Base-by-base conservation (phyloP, 2,113 vertebrate genomes). In the Eublepharis macularius region DNA sequence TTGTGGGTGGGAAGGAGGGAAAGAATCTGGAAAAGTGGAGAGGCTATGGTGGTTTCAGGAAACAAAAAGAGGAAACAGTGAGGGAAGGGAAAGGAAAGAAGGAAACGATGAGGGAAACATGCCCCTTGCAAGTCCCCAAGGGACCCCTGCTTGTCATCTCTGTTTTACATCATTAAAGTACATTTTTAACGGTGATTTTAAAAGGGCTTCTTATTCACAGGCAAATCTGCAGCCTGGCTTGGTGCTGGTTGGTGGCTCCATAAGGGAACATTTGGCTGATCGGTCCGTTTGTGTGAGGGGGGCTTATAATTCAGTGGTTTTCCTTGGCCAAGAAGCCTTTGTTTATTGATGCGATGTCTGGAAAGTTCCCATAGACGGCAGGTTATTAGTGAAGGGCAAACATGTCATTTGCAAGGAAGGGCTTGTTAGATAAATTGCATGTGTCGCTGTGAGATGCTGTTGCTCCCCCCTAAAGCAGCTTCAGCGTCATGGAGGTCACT, bases 311-410 rank as follows among this genome's bases (percentile, higher is more conserved):
- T 66, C 45, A 66, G 60, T 17, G 36, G 78, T 66, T 34, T 43
- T 80, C 78, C 41, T 45, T 26, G 72, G 66, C 66, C 60, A 43
- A 79, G 66, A 34, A 80, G 39, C 16, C 76, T 80, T 73, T 85
- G 83, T 79, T 85, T 85, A 73, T 80, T 85, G 83, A 70, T 79
- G 76, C 45, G 66, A 79, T 80, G 66, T 78, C 76, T 85, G 66
- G 82, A 66, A 83, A 83, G 43, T 85, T 85, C 83, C 83, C 76
- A 79, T 41, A 73, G 83, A 85, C 26, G 51, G 76, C 45, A 41
- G 76, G 66, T 85, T 24, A 70, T 73, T 57, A 85, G 66, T 47
- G 68, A 73, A 85, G 49, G 66, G 57, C 36, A 73, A 72, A 63
- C 47, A 13, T 79, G 83, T 85, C 72, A 85, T 85, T 85, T 79